Conservation (phyloP, 2,113 vertebrate genomes). For the Chinchilla lanigera region DNA sequence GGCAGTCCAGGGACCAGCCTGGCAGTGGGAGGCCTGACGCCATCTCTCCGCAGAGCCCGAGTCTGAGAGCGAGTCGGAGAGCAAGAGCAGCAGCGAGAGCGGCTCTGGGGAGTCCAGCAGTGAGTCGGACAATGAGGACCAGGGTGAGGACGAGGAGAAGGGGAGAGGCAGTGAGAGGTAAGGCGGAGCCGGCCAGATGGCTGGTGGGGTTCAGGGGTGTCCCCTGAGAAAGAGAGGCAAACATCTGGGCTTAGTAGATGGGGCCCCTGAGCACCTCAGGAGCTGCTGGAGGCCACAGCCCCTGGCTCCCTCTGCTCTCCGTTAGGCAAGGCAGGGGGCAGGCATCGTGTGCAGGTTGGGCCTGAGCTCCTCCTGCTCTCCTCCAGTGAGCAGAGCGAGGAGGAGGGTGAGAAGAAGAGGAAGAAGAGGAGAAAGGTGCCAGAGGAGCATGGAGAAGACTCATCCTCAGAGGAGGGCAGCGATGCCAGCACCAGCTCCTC, state of each 20-base stretch:
- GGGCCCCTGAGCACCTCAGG: neutral
- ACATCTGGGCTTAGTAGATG: neutral
- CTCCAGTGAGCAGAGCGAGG: constrained; percentile 91
- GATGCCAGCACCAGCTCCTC: constrained; percentile 93
- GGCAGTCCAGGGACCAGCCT: neutral
- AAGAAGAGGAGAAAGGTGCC: constrained; percentile 84
- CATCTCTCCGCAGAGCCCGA: constrained; percentile 88
- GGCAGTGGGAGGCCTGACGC: neutral
- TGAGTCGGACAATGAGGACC: constrained; percentile 89
- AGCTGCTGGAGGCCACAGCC: neutral
- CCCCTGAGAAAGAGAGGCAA: neutral
- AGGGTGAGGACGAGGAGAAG: constrained; percentile 88
- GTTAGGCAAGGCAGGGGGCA: neutral
- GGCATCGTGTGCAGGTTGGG: neutral
- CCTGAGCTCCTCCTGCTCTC: neutral
- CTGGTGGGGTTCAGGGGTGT: neutral
- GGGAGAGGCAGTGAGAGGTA: constrained; percentile 89
- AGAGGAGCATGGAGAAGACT: constrained; percentile 78
- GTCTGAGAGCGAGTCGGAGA: constrained; percentile 89
- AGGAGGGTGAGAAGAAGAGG: constrained; percentile 80
- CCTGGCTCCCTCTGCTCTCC: neutral
- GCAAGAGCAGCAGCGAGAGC: constrained; percentile 83
- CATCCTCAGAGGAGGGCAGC: constrained; percentile 91
- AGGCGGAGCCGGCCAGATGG: constrained; percentile 74
- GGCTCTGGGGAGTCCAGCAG: constrained; percentile 86